A percentile compares a stretch with the other conserved stretches of the same genome.
phyloP scores from a whole-genome alignment of 2,113 vertebrate genomes.

The chimpanzee (Pan troglodytes) region NHGRI_mPanTro3-v2.1_pri NC_072412.2:57026501-57027000 shows the following conservation, averaged over 20 bases:
- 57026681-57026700: background rate
- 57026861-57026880: background rate
- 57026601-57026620: slow-evolving; percentile 6
- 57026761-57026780: background rate
- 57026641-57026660: slow-evolving; percentile 26
- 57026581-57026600: slow-evolving; percentile 28
- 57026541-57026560: background rate
- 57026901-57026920: no score
- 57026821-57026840: background rate
- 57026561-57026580: background rate
- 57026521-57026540: background rate
- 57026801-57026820: background rate
- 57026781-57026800: background rate
- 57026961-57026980: no score
- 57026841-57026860: background rate
- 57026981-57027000: no score
- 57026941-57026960: no score
- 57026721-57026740: background rate
- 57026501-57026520: background rate
- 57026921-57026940: no score
- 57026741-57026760: no score
- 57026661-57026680: background rate
- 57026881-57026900: no score
- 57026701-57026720: background rate
- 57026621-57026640: background rate